Conservation (phyloP, 1,140 invertebrate species). For the Cataglyphis hispanica region DNA sequence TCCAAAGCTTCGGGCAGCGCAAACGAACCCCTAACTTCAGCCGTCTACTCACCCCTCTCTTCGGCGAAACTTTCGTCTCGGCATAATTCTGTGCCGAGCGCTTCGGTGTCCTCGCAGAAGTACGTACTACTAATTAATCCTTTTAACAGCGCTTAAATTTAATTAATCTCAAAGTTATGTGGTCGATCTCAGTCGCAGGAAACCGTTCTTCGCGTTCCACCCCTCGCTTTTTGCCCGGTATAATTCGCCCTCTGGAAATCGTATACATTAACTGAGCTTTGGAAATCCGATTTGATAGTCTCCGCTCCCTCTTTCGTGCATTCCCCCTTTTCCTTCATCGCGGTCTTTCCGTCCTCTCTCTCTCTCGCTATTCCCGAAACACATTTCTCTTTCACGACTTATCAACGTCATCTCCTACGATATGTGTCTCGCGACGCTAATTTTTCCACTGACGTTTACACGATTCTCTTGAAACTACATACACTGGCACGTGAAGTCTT, state of each 20-base stretch:
- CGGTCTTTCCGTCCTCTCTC: background rate
- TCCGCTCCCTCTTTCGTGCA: background rate
- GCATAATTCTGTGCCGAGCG: slow-evolving; percentile 76
- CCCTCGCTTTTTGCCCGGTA: slow-evolving; percentile 61
- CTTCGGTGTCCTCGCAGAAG: slow-evolving; percentile 74
- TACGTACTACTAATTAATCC: slow-evolving; percentile 82
- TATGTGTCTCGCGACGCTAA: slow-evolving; percentile 42
- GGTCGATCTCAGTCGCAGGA: slow-evolving; percentile 70
- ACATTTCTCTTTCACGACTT: slow-evolving; percentile 37
- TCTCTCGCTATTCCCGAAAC: background rate
- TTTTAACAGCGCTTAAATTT: slow-evolving; percentile 82
- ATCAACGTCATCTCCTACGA: slow-evolving; percentile 35
- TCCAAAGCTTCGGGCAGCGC: slow-evolving; percentile 47
- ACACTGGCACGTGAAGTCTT: background rate
- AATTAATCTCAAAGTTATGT: slow-evolving; percentile 84
- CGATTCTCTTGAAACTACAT: slow-evolving; percentile 15
- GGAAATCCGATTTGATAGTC: slow-evolving; percentile 78
- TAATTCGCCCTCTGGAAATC: slow-evolving; percentile 68
- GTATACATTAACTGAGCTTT: slow-evolving; percentile 73
- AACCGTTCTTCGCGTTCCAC: slow-evolving; percentile 35
- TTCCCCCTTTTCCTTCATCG: slow-evolving; percentile 12
- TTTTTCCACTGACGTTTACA: slow-evolving; percentile 57
- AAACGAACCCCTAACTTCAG: slow-evolving; percentile 59
- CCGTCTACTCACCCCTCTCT: slow-evolving; percentile 62
- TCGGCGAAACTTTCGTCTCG: slow-evolving; percentile 73